Evolutionary conservation across 2,888 invertebrate genomes (phyloP).

Genomic region (Chymomyza amoena): DNA sequence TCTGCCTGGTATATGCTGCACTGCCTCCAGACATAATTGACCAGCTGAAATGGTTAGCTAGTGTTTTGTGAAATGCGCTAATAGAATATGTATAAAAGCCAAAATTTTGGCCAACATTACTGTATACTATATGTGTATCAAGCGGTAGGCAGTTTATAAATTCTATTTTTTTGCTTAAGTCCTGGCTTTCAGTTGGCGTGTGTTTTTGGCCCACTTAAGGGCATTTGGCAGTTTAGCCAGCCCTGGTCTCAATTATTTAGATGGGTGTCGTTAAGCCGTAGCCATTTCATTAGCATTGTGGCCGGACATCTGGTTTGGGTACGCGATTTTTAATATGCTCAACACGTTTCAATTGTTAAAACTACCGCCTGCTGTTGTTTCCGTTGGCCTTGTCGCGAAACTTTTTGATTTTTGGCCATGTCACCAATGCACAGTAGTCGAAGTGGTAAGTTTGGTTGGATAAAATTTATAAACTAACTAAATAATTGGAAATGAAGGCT

Average conservation of each 20-base stretch:
- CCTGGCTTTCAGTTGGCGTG: no score
- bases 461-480: no score
- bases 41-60: background rate
- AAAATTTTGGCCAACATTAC: background rate
- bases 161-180: background rate
- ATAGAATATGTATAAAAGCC: background rate
- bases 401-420: conserved; percentile 14
- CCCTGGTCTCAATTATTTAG: conserved; percentile 53
- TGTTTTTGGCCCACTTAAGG: conserved; percentile 18
- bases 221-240: conserved; percentile 26
- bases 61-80: background rate
- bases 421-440: conserved; percentile 18
- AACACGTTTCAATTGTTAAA: conserved; percentile 62
- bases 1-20: background rate
- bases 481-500: no score
- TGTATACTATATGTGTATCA: background rate
- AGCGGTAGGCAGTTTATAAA: background rate
- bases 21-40: background rate
- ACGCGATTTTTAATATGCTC: conserved; percentile 45
- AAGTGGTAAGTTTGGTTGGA: background rate
- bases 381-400: background rate
- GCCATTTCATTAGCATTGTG: conserved; percentile 68
- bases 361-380: conserved; percentile 11
- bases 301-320: conserved; percentile 15
- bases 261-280: conserved; percentile 54